Evolutionary conservation across 1,140 invertebrate species (phyloP).

Genomic region (Choristoneura fumiferana): DNA sequence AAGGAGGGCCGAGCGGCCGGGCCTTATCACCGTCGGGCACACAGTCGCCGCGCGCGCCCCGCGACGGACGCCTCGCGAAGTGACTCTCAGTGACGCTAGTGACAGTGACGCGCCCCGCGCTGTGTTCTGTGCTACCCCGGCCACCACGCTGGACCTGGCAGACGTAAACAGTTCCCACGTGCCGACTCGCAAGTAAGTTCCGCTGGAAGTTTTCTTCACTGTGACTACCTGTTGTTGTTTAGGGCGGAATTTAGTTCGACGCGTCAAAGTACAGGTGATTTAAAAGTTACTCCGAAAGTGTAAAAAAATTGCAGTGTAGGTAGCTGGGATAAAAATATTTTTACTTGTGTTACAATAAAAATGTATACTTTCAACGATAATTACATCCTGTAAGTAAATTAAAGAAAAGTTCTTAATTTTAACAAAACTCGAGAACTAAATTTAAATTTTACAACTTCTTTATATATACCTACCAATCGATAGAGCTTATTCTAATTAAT

Average conservation of each 20-base stretch:
- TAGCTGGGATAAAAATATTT: too few species aligned
- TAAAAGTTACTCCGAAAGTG: too few species aligned
- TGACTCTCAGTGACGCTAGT: conserved; percentile 54
- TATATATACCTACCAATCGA: too few species aligned
- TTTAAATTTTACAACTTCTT: too few species aligned
- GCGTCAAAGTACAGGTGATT: not conserved
- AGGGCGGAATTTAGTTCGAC: not conserved
- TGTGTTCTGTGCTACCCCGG: conserved; percentile 40
- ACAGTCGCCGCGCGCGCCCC: conserved; percentile 61
- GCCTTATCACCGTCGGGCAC: conserved; percentile 34
- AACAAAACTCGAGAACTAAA: too few species aligned
- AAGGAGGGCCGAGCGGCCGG: conserved; percentile 41
- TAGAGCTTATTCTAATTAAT: too few species aligned
- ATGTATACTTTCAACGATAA: too few species aligned
- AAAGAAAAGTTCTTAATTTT: too few species aligned
- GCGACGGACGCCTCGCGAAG: conserved; percentile 53
- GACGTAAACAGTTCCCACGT: conserved; percentile 72
- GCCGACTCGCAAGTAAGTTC: conserved; percentile 69
- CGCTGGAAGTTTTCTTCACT: not conserved
- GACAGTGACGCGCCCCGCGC: conserved; percentile 49
- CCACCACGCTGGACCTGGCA: conserved; percentile 57
- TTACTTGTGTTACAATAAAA: too few species aligned
- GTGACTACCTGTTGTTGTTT: conserved; percentile 20
- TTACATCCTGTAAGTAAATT: too few species aligned
- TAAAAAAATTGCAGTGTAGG: too few species aligned